Evolutionary conservation across 2,888 invertebrate species (phyloP).

Genomic region (Sinodicranocentrus sp.): DNA sequence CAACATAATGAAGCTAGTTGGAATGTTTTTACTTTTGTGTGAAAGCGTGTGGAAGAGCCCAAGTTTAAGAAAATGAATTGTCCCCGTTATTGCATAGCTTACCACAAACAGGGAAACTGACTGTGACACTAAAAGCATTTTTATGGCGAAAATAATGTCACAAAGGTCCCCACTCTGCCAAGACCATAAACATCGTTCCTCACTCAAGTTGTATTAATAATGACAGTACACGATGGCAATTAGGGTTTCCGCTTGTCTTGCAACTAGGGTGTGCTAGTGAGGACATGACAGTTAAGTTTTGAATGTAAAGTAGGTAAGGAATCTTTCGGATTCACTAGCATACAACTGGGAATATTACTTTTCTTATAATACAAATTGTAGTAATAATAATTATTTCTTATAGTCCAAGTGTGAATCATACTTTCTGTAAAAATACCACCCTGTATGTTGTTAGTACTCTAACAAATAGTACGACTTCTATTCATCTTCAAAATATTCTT

Average conservation of each 20-base stretch:
- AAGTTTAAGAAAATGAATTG: conserved; percentile 27
- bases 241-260: conserved; percentile 68
- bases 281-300: too few relatives aligned
- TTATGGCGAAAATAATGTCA: conserved; percentile 72
- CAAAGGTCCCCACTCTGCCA: conserved; percentile 59
- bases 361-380: too few relatives aligned
- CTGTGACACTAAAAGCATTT: conserved; percentile 65
- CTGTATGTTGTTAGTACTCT: too few relatives aligned
- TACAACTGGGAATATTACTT: too few relatives aligned
- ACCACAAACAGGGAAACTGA: conserved; percentile 44
- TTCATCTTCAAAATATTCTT: too few relatives aligned
- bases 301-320: too few relatives aligned
- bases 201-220: conserved; percentile 69
- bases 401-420: too few relatives aligned
- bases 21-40: conserved; percentile 39
- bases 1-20: conserved; percentile 44
- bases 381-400: too few relatives aligned
- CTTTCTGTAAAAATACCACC: too few relatives aligned
- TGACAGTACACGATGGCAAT: conserved; percentile 70
- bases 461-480: too few relatives aligned
- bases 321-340: too few relatives aligned
- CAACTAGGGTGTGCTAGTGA: conserved; percentile 17
- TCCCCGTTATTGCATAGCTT: conserved; percentile 38
- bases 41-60: conserved; percentile 3
- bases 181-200: conserved; percentile 74